These are phyloP conservation scores for Microcebus ravelobensis DNA, from an alignment of 2,113 vertebrate species.

Conservation along the genomic window DNA sequence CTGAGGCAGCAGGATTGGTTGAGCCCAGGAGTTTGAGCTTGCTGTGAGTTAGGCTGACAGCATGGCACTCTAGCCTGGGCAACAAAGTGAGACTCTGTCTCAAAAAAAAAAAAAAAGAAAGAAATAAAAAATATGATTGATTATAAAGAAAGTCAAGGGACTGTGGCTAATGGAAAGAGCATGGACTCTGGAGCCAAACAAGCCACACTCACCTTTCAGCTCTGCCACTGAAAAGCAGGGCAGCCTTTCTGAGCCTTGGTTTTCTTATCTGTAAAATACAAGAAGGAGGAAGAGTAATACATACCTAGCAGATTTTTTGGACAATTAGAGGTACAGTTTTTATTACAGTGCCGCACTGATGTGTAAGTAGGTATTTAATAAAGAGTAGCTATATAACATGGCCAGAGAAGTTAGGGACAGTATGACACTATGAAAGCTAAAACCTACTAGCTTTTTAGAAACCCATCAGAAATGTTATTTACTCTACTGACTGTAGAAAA, in stretches of 20 bases:
- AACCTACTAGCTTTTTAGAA: background rate
- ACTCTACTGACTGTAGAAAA: background rate
- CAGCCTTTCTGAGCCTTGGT: background rate
- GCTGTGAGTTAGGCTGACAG: too few species aligned
- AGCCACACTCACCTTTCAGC: background rate
- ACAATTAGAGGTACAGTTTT: background rate
- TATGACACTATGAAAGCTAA: too few species aligned
- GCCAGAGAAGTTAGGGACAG: background rate
- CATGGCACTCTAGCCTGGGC: too few species aligned
- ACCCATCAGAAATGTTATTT: constrained; percentile 8
- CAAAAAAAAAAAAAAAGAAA: too few species aligned
- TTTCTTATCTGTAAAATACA: background rate
- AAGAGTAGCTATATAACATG: background rate
- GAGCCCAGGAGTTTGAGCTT: too few species aligned
- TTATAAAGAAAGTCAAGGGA: background rate
- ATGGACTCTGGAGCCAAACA: background rate
- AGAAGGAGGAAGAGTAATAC: background rate
- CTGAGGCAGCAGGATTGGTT: too few species aligned
- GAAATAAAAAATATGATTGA: background rate
- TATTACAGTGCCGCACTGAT: background rate
- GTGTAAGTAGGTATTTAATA: constrained; percentile 30
- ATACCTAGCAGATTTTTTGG: background rate
- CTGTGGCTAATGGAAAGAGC: background rate
- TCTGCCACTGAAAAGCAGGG: background rate
- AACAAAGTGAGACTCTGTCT: too few species aligned